A percentile compares a stretch with the other conserved stretches of the same genome.
phyloP scores from a whole-genome alignment of 2,797 vertebrate genomes.

The Hemitrygon akajei region DNA sequence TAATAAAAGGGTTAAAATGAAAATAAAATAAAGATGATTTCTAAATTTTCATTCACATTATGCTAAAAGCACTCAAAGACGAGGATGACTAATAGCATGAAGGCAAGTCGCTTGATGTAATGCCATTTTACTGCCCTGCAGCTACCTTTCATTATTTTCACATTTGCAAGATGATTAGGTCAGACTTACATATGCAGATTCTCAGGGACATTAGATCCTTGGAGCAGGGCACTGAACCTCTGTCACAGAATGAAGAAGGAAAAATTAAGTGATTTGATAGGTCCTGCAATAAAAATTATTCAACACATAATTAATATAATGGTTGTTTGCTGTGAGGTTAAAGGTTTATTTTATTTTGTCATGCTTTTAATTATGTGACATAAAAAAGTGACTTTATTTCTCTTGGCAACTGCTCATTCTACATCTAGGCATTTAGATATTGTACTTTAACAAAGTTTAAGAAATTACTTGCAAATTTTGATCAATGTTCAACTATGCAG shows the following conservation, averaged over 20 bases:
- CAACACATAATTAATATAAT: not conserved
- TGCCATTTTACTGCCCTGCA: not conserved
- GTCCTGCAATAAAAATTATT: not conserved
- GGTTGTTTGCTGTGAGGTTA: not conserved
- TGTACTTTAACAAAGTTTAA: not conserved
- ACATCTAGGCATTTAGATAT: not conserved
- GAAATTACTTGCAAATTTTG: not conserved
- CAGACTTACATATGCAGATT: conserved; percentile 26
- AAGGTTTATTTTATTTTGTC: not conserved
- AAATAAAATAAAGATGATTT: not conserved
- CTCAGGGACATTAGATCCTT: not conserved
- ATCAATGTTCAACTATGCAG: not conserved
- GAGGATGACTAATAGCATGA: not conserved
- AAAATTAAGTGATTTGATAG: not conserved
- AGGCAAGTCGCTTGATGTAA: not conserved
- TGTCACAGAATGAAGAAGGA: not conserved
- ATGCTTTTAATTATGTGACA: not conserved
- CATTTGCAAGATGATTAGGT: conserved; percentile 32
- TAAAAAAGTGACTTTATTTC: not conserved
- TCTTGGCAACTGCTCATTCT: not conserved
- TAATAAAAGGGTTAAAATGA: not conserved
- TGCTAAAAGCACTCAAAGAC: not conserved
- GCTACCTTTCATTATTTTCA: conserved; percentile 12
- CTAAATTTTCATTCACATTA: not conserved
- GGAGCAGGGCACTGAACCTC: not conserved